phyloP scores from a whole-genome alignment of 2,113 vertebrate species.

The Eretmochelys imbricata region DNA sequence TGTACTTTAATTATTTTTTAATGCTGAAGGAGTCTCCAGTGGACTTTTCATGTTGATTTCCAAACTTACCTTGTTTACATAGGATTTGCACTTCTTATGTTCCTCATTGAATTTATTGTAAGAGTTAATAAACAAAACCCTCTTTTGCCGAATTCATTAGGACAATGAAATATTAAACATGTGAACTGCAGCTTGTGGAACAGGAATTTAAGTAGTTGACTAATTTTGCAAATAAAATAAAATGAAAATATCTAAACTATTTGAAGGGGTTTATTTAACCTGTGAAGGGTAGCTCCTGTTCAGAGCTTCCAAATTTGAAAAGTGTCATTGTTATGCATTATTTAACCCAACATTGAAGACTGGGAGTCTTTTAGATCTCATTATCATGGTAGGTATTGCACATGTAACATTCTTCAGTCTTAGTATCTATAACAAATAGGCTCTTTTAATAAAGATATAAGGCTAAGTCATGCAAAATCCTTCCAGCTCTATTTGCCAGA shows the following conservation, averaged over 20 bases:
- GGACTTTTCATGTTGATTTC: constrained; percentile 74
- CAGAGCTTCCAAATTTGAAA: constrained; percentile 76
- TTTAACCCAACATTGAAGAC: constrained; percentile 62
- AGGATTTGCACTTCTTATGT: constrained; percentile 75
- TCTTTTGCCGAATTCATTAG: constrained; percentile 67
- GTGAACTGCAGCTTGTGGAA: constrained; percentile 69
- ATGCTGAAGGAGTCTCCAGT: constrained; percentile 67
- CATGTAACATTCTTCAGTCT: constrained; percentile 71
- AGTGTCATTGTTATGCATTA: constrained; percentile 63
- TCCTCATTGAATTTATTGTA: constrained; percentile 69
- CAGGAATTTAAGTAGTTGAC: constrained; percentile 73
- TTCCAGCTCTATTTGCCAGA: constrained; percentile 49
- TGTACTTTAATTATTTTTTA: constrained; percentile 69
- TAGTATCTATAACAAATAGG: constrained; percentile 60
- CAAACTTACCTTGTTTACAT: constrained; percentile 80
- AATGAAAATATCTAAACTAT: constrained; percentile 59
- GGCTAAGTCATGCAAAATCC: constrained; percentile 72
- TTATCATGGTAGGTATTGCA: constrained; percentile 76
- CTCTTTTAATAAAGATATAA: constrained; percentile 71
- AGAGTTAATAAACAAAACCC: constrained; percentile 59
- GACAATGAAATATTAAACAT: constrained; percentile 70
- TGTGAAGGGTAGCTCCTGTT: constrained; percentile 68
- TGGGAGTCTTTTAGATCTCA: constrained; percentile 72
- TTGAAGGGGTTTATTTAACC: constrained; percentile 64
- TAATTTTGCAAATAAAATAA: constrained; percentile 68